Conservation (phyloP, 2,113 vertebrate genomes). For the Psettodes erumei region DNA sequence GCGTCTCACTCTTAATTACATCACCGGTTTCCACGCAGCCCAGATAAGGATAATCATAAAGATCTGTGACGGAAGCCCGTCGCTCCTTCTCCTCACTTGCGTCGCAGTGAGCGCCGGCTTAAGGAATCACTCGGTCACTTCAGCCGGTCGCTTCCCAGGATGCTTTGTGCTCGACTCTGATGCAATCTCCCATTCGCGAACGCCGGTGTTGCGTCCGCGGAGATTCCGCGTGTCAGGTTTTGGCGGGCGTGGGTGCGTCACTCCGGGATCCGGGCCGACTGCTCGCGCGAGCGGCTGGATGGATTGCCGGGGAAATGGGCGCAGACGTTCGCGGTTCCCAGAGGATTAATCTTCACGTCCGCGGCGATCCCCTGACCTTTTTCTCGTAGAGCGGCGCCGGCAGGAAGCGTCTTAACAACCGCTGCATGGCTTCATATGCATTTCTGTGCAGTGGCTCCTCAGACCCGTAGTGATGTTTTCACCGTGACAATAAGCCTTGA, state of each 20-base stretch:
- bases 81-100: slow-evolving; percentile 20
- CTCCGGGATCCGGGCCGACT: background rate
- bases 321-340: background rate
- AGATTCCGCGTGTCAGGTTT: too few species aligned
- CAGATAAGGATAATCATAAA: slow-evolving; percentile 65
- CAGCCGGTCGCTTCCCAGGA: background rate
- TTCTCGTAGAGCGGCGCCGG: background rate
- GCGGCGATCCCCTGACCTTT: background rate
- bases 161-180: background rate
- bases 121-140: slow-evolving; percentile 17
- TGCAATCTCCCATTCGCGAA: too few species aligned
- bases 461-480: background rate
- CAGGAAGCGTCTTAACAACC: background rate
- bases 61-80: slow-evolving; percentile 48
- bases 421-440: background rate
- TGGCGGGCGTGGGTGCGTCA: too few species aligned
- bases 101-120: slow-evolving; percentile 15
- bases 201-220: too few species aligned
- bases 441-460: background rate
- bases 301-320: background rate
- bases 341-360: background rate
- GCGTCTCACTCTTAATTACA: slow-evolving; percentile 70
- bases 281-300: background rate
- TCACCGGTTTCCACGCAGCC: slow-evolving; percentile 50
- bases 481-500: background rate